These are phyloP conservation scores for Conus canariensis DNA, from an alignment of 2,888 invertebrate species.

Conservation along the genomic window DNA sequence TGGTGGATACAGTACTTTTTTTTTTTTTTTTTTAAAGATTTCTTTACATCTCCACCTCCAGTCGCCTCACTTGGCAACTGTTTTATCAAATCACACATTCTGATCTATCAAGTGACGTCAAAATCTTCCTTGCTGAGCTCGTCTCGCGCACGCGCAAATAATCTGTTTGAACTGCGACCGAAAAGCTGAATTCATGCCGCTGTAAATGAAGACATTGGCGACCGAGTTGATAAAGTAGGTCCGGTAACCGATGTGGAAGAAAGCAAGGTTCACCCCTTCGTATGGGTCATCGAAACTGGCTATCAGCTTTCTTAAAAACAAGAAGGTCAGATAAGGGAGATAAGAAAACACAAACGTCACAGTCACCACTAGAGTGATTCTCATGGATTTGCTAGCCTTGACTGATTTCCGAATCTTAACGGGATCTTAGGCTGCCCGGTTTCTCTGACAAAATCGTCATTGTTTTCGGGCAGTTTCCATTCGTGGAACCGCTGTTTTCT, in stretches of 20 bases:
- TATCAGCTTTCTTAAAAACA: conserved; percentile 54
- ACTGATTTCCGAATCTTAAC: not conserved
- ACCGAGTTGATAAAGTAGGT: conserved; percentile 66
- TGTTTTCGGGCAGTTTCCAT: no score
- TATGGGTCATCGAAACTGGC: conserved; percentile 50
- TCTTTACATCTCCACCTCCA: no score
- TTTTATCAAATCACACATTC: no score
- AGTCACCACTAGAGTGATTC: conserved; percentile 63
- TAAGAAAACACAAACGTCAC: conserved; percentile 62
- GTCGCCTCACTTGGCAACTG: no score
- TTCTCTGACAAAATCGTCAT: no score
- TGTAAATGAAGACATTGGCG: conserved; percentile 67
- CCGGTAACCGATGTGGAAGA: conserved; percentile 63
- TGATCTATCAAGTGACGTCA: no score
- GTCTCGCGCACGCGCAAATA: not conserved
- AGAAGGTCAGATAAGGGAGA: conserved; percentile 63
- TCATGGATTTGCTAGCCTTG: conserved; percentile 39
- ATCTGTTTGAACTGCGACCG: conserved; percentile 40
- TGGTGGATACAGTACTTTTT: no score
- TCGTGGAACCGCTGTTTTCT: not conserved
- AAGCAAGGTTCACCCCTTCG: conserved; percentile 46
- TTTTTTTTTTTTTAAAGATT: no score
- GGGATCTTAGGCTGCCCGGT: not conserved
- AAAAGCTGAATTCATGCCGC: conserved; percentile 61
- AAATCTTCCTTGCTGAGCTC: not conserved